Evolutionary conservation across 2,888 invertebrate species (phyloP), one percentile per base, ranked within the genome.

Genomic region (Heliconius cydno): DNA sequence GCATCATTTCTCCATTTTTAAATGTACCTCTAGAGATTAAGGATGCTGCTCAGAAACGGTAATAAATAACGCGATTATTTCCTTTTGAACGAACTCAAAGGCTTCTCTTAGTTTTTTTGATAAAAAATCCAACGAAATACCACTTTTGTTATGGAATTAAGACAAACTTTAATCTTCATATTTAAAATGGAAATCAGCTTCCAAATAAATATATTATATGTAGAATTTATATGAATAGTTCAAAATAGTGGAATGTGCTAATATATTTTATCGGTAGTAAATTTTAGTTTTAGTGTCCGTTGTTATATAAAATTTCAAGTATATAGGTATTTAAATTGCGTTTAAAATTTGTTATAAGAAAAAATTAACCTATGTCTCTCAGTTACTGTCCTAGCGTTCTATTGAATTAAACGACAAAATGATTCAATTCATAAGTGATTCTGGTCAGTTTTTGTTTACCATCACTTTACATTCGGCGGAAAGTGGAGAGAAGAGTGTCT

Each of bases 61-160:
- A 93, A 94, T 95, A 95, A 94, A 94, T 94, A 94, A 94, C 91
- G 86, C 88, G 94, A 94, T 95, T 94, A 94, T 93, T 92, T 93
- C 92, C 90, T 92, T 90, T 52, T 86, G 89, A 91, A 91, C 91
- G 89, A 87, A 88, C 90, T 87, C 90, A 86, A 73, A 88, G 88
- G 88, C 88, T 89, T 88, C 84, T 83, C 83, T 84, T 84, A 89
- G 87, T 86, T 86, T 87, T 89, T 91, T 90, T 92, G 91, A 87
- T 90, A 86, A 88, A 90, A 90, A 90, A 88, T 88, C 90, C 87
- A 87, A 87, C 88, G 87, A 90, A 90, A 89, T 87, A 88, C 83
- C 85, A 86, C 87, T 90, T 34, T 88, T 88, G 88, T 90, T 89
- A 90, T 89, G 88, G 89, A 90, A 92, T 92, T 92, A 92, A 86